Base-by-base conservation (phyloP, 2,113 vertebrate genomes). In the Paramormyrops kingsleyae region DNA sequence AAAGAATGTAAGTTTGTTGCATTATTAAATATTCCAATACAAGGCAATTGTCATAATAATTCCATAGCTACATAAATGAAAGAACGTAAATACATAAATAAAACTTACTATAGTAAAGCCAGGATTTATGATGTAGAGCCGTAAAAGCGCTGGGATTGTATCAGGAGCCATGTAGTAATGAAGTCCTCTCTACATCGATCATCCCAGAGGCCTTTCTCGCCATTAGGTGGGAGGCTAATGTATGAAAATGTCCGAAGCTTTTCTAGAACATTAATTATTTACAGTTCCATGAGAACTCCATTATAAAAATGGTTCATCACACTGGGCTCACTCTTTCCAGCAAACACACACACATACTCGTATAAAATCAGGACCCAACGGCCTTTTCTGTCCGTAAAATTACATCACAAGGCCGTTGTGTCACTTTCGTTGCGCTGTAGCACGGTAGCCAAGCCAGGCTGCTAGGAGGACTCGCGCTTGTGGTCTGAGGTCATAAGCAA, bases 181-280 rank as follows among this genome's bases (percentile, higher is more conserved):
- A 89, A 89, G 74, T 83, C 70, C 74, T 42, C 53, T 53, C 88
- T 27, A 74, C 62, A 74, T 88, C 31, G 35, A 83, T 83, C 77
- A 89, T 31, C 53, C 80, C 74, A 15, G 74, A 35, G 77, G n/a
- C 2, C 42, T 46, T 89, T 21, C 6, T 6, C 3, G 42, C 80
- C 89, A 85, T 85, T 89, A 85, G 77, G 10, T 84, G 53, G 49
- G 77, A 46, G 70, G 44, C 89, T 85, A 89, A 85, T 59, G 80
- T 89, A 89, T 62, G 80, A 85, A 89, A 62, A 62, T 62, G 70
- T 59, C 56, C 31, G 1, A 89, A 83, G 88, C 80, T 85, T 89
- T 89, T 53, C 88, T 53, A 53, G 80, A 46, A 44, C 83, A 89
- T 85, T 56, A 89, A 89, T 89, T 84, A 85, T 85, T 89, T 85